phyloP scores from a whole-genome alignment of 2,113 vertebrate genomes.

The Stictonetta naevosa region DNA sequence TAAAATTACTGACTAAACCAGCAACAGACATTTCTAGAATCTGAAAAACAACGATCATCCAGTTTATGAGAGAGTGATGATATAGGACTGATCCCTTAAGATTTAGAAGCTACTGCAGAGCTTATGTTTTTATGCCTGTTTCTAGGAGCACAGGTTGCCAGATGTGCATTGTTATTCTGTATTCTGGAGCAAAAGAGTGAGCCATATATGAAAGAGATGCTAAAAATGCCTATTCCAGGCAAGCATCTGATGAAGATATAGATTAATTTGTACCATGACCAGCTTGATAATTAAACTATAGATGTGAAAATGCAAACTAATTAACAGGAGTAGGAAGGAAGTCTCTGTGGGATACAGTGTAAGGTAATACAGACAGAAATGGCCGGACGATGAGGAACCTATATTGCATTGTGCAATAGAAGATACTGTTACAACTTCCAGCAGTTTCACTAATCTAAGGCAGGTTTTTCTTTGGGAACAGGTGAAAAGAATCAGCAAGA shows the following conservation, averaged over 20 bases:
- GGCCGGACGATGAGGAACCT: background rate
- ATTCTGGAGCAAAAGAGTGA: background rate
- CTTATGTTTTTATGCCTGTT: background rate
- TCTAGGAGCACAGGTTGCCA: background rate
- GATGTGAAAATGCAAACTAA: background rate
- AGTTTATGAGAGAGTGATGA: background rate
- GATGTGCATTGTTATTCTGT: background rate
- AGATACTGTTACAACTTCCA: background rate
- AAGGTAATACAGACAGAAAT: background rate
- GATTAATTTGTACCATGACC: background rate
- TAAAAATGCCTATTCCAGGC: background rate
- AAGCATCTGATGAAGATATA: background rate
- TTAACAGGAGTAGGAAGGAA: background rate
- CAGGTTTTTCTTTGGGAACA: background rate
- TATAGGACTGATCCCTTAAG: background rate
- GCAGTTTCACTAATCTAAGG: background rate
- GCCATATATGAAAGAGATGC: background rate
- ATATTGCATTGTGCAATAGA: background rate
- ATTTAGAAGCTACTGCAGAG: background rate
- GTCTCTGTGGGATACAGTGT: background rate
- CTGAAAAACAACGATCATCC: background rate
- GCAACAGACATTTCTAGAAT: conserved; percentile 13
- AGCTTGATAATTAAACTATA: background rate
- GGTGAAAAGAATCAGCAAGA: background rate
- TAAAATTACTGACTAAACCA: conserved; percentile 27